Percentiles rank a stretch among this genome's conserved stretches.
phyloP scores from a whole-genome alignment of 2,797 vertebrate species.

The Craterocephalus amniculus region DNA sequence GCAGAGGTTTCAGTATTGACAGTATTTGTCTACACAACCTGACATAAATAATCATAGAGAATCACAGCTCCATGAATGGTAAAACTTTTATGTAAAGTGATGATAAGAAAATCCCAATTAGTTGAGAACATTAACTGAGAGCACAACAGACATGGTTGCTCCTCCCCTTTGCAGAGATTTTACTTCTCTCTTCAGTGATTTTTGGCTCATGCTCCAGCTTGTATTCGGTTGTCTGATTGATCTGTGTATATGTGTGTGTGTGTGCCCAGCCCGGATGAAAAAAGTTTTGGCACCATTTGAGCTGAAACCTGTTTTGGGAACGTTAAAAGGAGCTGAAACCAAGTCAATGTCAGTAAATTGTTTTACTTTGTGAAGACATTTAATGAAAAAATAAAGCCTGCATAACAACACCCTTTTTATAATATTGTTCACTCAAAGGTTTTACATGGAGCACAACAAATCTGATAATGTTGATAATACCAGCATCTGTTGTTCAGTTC shows the following conservation, averaged over 20 bases:
- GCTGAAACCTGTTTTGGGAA: not conserved
- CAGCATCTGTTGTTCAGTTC: conserved; percentile 27
- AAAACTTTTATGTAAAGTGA: no score
- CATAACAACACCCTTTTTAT: not conserved
- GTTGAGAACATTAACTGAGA: not conserved
- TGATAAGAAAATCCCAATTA: not conserved
- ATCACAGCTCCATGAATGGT: not conserved
- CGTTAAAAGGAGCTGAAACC: conserved; percentile 2
- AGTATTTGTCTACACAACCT: not conserved
- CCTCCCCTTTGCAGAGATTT: conserved; percentile 83
- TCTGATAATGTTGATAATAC: no score
- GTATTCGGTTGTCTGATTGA: conserved; percentile 85
- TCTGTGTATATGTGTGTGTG: conserved; percentile 87
- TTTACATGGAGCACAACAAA: conserved; percentile 10
- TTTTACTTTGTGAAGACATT: not conserved
- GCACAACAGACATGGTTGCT: not conserved
- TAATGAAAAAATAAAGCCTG: conserved; percentile 19
- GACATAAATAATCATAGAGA: not conserved
- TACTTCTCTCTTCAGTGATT: conserved; percentile 81
- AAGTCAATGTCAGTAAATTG: not conserved
- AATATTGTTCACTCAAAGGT: no score
- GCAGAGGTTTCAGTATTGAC: no score
- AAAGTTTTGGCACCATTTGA: conserved; percentile 9
- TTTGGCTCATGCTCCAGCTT: conserved; percentile 85
- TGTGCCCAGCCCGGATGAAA: conserved; percentile 77